Evolutionary conservation across 2,113 vertebrate genomes (phyloP), one percentile per base, ranked within the genome.

Genomic region (Rhagologus leucostigma): DNA sequence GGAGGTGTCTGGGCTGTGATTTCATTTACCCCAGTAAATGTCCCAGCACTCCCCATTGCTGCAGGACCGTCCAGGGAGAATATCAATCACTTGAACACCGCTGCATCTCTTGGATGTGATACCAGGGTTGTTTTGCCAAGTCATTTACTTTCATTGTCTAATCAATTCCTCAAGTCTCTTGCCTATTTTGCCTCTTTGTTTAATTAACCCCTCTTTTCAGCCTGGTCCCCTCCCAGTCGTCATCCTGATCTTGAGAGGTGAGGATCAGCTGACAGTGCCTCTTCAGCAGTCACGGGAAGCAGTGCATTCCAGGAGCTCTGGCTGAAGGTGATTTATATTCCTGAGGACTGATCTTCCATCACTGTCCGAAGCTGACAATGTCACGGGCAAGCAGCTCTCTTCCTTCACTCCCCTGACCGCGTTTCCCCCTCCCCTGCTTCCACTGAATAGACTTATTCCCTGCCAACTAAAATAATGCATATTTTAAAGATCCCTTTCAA

Each of bases 111-210:
- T 64, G 75, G 65, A 79, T 81, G 49, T 74, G 87, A 78, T 55
- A 67, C 62, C 78, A 50, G 50, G 27, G 30, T 52, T 75, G 84
- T 89, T 68, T 88, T 91, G 94, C 92, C 79, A 95, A 97, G 80
- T 95, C 88, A 88, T 96, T 93, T 93, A 60, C 83, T 92, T 91
- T 93, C 93, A 96, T 95, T 95, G 92, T 76, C 89, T 81, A 75
- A 95, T 97, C 97, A 97, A 65, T 95, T 97, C 92, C 84, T 95
- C 84, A 84, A 78, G 87, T 67, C 86, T 94, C 41, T 95, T 96
- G 92, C 64, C 87, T 78, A 8, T 88, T 97, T 97, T 94, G 77
- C 87, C 65, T 87, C 89, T 84, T 92, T 96, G 95, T 96, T 97
- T 96, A 96, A 97, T 96, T 96, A 96, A 92, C 93, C 94, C 87